Conservation (phyloP, 2,797 vertebrate genomes). For the Alosa sapidissima region DNA sequence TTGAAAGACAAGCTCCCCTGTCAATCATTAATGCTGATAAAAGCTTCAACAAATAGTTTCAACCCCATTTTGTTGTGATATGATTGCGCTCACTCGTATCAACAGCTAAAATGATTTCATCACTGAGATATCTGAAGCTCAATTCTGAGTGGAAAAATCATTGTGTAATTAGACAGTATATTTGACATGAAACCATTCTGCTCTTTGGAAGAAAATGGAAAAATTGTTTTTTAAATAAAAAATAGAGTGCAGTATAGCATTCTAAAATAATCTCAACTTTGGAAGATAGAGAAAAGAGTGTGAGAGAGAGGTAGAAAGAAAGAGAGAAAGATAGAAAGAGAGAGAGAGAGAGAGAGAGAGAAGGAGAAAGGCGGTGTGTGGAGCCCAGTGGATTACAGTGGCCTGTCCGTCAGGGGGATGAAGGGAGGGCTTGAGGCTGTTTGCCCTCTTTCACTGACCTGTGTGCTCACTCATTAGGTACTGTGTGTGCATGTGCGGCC, state of each 20-base stretch:
- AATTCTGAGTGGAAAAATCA: neutral
- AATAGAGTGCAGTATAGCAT: neutral
- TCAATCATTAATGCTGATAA: conserved; percentile 35
- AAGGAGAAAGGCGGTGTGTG: neutral
- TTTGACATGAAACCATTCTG: neutral
- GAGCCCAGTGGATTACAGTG: neutral
- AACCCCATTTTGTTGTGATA: conserved; percentile 19
- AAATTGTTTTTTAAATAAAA: neutral
- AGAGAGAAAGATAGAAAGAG: neutral
- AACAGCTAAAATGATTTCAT: conserved; percentile 9
- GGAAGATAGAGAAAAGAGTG: neutral
- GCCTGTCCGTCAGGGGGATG: neutral
- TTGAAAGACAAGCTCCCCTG: neutral
- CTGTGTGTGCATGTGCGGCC: conserved; percentile 30
- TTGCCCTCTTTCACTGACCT: neutral
- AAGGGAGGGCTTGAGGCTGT: conserved; percentile 1
- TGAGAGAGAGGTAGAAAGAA: neutral
- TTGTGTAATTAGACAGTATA: neutral
- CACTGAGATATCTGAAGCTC: neutral
- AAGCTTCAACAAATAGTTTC: conserved; percentile 13
- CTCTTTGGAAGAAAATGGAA: neutral
- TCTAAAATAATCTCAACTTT: neutral
- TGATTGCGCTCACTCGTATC: neutral
- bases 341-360: neutral
- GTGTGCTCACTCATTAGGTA: conserved; percentile 44